Evolutionary conservation across 92 coral and sea anemone species (phyloP).

Genomic region (Zoanthus solanderi): DNA sequence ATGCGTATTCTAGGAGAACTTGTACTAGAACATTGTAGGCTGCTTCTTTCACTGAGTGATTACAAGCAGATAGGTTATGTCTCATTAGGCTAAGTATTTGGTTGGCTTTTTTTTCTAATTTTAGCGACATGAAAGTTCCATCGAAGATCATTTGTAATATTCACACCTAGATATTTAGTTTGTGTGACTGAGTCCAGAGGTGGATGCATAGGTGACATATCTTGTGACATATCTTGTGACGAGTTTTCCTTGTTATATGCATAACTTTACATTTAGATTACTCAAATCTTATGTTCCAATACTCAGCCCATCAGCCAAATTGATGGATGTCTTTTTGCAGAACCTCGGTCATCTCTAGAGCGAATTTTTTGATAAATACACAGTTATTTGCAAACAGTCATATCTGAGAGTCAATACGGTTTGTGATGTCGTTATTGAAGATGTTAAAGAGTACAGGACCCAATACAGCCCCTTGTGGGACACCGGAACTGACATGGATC

Average conservation of each 20-base stretch:
- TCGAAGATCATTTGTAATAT: too few species aligned
- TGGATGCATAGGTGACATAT: background rate
- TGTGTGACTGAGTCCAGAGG: background rate
- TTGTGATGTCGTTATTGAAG: constrained; percentile 13
- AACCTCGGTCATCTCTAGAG: constrained; percentile 1
- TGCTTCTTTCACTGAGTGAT: too few species aligned
- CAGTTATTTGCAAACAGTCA: constrained; percentile 15
- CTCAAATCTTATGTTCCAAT: constrained; percentile 15
- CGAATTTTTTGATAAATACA: background rate
- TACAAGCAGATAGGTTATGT: too few species aligned
- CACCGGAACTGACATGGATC: background rate
- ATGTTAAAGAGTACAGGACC: constrained; percentile 16
- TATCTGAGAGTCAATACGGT: constrained; percentile 1
- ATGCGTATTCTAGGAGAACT: too few species aligned
- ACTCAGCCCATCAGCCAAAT: background rate
- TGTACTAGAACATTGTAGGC: too few species aligned
- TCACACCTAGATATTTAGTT: too few species aligned
- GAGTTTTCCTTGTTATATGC: constrained; percentile 20
- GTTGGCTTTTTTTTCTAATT: too few species aligned
- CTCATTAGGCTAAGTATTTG: too few species aligned
- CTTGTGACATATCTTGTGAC: background rate
- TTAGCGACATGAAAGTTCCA: too few species aligned
- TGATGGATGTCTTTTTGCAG: background rate
- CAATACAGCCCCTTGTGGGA: constrained; percentile 19
- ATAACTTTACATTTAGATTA: constrained; percentile 10